Evolutionary conservation across 2,888 invertebrate species (phyloP).

Genomic region (Platerodrilus igneus): DNA sequence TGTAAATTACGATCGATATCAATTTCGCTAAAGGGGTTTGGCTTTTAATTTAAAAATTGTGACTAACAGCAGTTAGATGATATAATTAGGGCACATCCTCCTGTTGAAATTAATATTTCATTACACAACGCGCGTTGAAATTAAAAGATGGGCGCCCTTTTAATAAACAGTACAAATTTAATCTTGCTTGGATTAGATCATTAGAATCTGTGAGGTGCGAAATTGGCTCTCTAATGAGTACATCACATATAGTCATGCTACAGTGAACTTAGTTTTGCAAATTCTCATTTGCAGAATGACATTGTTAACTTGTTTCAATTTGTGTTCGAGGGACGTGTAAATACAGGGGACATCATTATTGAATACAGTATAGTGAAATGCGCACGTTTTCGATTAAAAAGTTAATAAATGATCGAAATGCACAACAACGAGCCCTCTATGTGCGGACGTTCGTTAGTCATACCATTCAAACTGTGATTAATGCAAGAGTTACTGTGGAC

Average conservation of each 20-base stretch:
- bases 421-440: too few relatives aligned
- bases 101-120: slow-evolving; percentile 8
- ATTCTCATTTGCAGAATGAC: slow-evolving; percentile 15
- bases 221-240: slow-evolving; percentile 40
- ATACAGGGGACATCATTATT: too few relatives aligned
- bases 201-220: slow-evolving; percentile 43
- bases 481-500: too few relatives aligned
- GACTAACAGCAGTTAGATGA: slow-evolving; percentile 10
- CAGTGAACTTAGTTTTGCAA: slow-evolving; percentile 23
- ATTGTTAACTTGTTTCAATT: slow-evolving; percentile 12
- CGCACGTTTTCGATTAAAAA: too few relatives aligned
- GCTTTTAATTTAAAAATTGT: slow-evolving; percentile 11
- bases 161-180: slow-evolving; percentile 21
- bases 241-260: slow-evolving; percentile 23
- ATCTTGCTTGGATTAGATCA: slow-evolving; percentile 37
- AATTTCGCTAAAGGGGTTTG: slow-evolving; percentile 16
- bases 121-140: slow-evolving; percentile 13
- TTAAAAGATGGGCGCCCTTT: slow-evolving; percentile 14
- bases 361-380: too few relatives aligned
- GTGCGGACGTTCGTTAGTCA: too few relatives aligned
- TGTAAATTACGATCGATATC: slow-evolving; percentile 20
- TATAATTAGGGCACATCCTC: slow-evolving; percentile 8
- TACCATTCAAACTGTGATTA: too few relatives aligned
- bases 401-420: too few relatives aligned
- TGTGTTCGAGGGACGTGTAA: neutral